Percentiles rank a stretch among this genome's conserved stretches.
These are phyloP conservation scores for Sternarchorhynchus goeldii DNA, from an alignment of 2,797 vertebrate genomes.

Conservation along the genomic window DNA sequence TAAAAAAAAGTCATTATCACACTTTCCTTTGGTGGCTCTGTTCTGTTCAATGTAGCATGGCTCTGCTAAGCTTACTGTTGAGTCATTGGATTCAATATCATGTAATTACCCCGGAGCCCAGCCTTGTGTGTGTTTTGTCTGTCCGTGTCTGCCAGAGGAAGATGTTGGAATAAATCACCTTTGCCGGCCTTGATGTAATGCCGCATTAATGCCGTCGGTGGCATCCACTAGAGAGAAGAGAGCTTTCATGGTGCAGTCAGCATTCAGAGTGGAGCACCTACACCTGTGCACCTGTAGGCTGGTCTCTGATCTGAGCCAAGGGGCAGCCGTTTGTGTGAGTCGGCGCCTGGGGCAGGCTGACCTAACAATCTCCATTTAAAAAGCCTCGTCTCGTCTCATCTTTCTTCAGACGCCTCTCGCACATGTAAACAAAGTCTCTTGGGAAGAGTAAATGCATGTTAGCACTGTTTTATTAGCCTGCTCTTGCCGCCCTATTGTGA, in stretches of 20 bases:
- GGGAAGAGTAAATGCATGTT: no score
- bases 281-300: constrained; percentile 6
- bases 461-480: no score
- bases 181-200: constrained; percentile 15
- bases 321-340: neutral
- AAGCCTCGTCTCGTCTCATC: neutral
- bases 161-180: constrained; percentile 5
- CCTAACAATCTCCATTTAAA: constrained; percentile 22
- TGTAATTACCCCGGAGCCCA: constrained; percentile 35
- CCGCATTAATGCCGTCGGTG: constrained; percentile 1
- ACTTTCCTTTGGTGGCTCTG: constrained; percentile 8
- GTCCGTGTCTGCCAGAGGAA: neutral
- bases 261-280: constrained; percentile 11
- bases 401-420: neutral
- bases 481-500: no score
- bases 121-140: neutral
- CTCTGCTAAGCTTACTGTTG: neutral
- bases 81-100: constrained; percentile 9
- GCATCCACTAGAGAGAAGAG: constrained; percentile 10
- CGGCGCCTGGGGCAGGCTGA: neutral
- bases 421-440: neutral
- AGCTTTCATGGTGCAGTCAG: constrained; percentile 9
- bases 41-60: constrained; percentile 15
- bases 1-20: neutral
- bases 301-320: constrained; percentile 8